Base-by-base conservation (phyloP, 1,140 invertebrate species). In the Brachionus sp. region DNA sequence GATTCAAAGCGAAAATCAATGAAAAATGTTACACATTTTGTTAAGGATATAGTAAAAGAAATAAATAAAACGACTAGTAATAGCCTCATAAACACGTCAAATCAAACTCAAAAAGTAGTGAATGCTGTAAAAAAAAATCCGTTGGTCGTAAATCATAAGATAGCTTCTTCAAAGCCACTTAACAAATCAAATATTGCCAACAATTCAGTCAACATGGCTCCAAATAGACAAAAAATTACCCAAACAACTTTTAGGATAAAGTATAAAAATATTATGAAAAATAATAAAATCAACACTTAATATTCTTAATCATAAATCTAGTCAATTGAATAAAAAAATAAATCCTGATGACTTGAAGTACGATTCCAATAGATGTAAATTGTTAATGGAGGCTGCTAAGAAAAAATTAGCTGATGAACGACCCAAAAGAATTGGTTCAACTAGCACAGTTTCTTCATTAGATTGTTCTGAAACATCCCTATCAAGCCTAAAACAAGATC, bases 41-140 rank as follows among this genome's bases (percentile, higher is more conserved):
- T 46, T 0, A 46, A 75, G 10, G 37, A 44, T 13, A 46, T 75
- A 0, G 42, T 35, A 3, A 75, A 75, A 39, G 70, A 75, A 46
- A 46, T 75, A 7, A 46, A 44, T 46, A 75, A 75, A 75, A 50
- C 37, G 23, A 13, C 23, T 50, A 75, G 29, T 50, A 75, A 46
- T 7, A 75, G 42, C 44, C 2, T 37, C 5, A 25, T 75, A 12
- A 75, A 75, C 23, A 29, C 19, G 6, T 75, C 70, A 0, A 46
- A n/a, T 46, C 70, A 75, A 29, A 29, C 70, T 1, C 37, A 75
- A 13, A 75, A 46, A 75, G 25, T 75, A 25, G 33, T 6, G 1
- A 75, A 35, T 70, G 66, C 66, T 6, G 66, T 70, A 9, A 70
- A 70, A 42, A 37, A 39, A 23, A 75, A 75, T 75, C 42, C 42